Conservation (phyloP, 2,888 invertebrate species). For the Leptarthrus brevirostris region DNA sequence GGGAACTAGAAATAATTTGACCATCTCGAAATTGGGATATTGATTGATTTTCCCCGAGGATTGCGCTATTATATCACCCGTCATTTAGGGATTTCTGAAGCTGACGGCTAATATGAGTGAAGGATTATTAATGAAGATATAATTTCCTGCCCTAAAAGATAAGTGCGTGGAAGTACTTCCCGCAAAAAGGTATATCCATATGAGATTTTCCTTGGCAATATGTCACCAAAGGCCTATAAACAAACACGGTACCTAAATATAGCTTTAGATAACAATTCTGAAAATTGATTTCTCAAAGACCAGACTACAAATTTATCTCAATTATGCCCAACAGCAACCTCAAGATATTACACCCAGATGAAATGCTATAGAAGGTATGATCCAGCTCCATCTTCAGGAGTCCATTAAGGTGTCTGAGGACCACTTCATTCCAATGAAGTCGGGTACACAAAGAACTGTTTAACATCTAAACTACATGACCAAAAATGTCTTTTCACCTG, state of each 20-base stretch:
- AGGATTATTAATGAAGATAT: conserved; percentile 45
- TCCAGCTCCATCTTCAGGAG: conserved; percentile 21
- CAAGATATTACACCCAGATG: conserved; percentile 15
- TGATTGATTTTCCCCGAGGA: conserved; percentile 38
- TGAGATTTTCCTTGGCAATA: not conserved
- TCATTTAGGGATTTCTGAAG: conserved; percentile 18
- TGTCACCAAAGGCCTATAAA: too few species aligned
- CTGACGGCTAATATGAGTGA: conserved; percentile 34
- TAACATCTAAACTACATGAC: conserved; percentile 45
- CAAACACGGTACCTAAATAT: not conserved
- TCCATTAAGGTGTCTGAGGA: conserved; percentile 42
- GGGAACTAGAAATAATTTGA: conserved; percentile 43
- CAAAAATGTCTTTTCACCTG: conserved; percentile 47
- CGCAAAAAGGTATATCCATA: too few species aligned
- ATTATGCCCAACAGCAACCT: conserved; percentile 15
- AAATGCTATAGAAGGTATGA: not conserved
- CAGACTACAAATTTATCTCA: conserved; percentile 32
- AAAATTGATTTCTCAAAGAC: conserved; percentile 39
- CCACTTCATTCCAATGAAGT: conserved; percentile 43
- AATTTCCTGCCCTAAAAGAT: not conserved
- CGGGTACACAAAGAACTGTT: conserved; percentile 42
- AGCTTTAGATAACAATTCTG: conserved; percentile 8
- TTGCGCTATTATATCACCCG: conserved; percentile 9
- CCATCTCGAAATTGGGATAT: conserved; percentile 33
- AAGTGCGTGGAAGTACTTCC: not conserved